Percentiles rank a stretch among this genome's conserved stretches.
Conservation (phyloP, 2,113 vertebrate genomes). For the Girardinichthys multiradiatus region DNA sequence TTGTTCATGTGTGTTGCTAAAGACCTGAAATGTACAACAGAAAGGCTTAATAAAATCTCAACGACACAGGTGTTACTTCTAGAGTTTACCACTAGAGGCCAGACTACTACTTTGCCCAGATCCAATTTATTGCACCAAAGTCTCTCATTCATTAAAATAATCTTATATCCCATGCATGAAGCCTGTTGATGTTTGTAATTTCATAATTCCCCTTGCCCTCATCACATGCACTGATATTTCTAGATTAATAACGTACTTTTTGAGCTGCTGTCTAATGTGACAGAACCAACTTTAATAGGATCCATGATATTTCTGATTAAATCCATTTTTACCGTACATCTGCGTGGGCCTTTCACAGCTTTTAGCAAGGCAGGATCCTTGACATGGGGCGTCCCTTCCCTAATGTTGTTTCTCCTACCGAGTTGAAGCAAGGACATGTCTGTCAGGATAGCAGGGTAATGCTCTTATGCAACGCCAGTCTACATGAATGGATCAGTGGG, state of each 20-base stretch:
- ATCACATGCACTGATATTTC: not conserved
- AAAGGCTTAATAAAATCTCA: not conserved
- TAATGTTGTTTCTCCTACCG: not conserved
- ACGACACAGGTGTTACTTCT: not conserved
- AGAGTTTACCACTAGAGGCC: constrained; percentile 11
- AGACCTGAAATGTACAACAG: too few relatives aligned
- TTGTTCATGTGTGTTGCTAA: too few relatives aligned
- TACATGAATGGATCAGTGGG: constrained; percentile 55
- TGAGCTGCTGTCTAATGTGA: not conserved
- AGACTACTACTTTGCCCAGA: not conserved
- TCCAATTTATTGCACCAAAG: not conserved
- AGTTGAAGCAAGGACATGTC: constrained; percentile 58
- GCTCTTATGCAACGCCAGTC: constrained; percentile 62
- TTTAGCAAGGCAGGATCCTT: constrained; percentile 11
- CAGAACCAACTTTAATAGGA: not conserved
- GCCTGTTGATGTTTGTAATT: not conserved
- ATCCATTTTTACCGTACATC: not conserved
- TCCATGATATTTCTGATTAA: not conserved
- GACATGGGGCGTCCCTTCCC: not conserved
- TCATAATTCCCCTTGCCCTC: not conserved
- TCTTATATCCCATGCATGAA: not conserved
- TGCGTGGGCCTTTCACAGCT: constrained; percentile 13
- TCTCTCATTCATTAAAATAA: not conserved
- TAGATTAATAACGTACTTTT: too few relatives aligned
- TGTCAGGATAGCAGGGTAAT: constrained; percentile 37